Conservation (phyloP, 2,113 vertebrate species). For the Pongo pygmaeus region DNA sequence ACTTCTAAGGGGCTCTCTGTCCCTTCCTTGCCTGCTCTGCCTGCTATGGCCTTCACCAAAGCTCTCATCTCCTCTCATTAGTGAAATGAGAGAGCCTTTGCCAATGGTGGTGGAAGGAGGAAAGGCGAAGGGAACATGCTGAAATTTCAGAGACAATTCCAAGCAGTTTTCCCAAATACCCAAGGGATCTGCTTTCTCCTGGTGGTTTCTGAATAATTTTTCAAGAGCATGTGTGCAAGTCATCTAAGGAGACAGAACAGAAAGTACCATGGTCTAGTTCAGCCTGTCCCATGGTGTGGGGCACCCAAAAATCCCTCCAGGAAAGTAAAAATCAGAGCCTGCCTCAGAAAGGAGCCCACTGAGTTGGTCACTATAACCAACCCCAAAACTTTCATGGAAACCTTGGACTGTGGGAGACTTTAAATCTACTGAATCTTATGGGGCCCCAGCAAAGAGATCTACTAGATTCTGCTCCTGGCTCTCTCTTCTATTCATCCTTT, state of each 20-base stretch:
- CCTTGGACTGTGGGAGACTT: neutral
- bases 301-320: slow-evolving; percentile 76
- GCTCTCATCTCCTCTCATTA: slow-evolving; percentile 4
- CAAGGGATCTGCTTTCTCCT: slow-evolving; percentile 79
- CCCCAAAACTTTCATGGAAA: neutral
- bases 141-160: slow-evolving; percentile 81
- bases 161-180: slow-evolving; percentile 81
- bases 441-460: too few relatives aligned
- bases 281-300: slow-evolving; percentile 79
- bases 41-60: neutral
- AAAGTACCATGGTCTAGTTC: slow-evolving; percentile 79
- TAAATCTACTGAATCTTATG: neutral
- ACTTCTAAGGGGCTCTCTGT: neutral
- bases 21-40: neutral
- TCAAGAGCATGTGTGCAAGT: slow-evolving; percentile 84
- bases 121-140: slow-evolving; percentile 67
- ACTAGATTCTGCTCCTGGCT: rapidly evolving
- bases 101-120: slow-evolving; percentile 53
- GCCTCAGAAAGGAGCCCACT: neutral
- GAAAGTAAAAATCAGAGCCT: slow-evolving; percentile 68
- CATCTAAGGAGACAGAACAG: slow-evolving; percentile 83
- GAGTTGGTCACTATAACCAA: neutral
- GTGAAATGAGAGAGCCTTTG: slow-evolving; percentile 34
- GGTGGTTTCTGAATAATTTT: slow-evolving; percentile 83
- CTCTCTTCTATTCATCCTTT: neutral